Base-by-base conservation (phyloP, 2,888 invertebrate species). In the Cistogaster globosa region DNA sequence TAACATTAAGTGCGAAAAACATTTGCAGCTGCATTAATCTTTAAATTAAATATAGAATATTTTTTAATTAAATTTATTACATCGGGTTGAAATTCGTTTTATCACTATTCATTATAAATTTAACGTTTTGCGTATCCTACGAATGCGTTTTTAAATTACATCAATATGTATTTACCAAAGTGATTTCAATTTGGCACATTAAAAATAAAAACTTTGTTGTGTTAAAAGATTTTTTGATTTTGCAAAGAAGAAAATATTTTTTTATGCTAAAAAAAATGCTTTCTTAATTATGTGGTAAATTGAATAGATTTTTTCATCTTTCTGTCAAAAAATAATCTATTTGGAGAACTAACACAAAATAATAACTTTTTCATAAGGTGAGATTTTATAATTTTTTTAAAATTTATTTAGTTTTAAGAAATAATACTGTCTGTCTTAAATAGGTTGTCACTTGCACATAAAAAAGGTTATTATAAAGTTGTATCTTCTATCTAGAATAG, bases 1-100 rank as follows among this genome's bases (percentile, higher is more conserved):
- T 82, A 71, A 85, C 85, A 85, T 85, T 85, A 82, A 85, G 85
- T 82, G 82, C 82, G 85, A 85, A 79, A 85, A 78, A 82, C 71
- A 79, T 32, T 32, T 85, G 85, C 85, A 82, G 82, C 85, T 85
- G 85, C 85, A 85, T 85, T 82, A 82, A 82, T 82, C 82, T 75
- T 85, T 36, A 75, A 62, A 82, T 82, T 79, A 82, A 85, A 85
- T 82, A 79, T 85, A 85, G 85, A 85, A 82, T 82, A 74, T 68
- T 81, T 32, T 77, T 76, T 81, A 80, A 80, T 78, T 74, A 83
- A 74, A 77, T 77, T 83, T 72, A 58, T 55, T 63, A 60, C 57
- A 48, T 55, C 48, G 67, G 22, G 74, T 82, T 82, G 36, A 78
- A 16, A 79, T 76, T 76, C 36, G 12, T 45, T 57, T 32, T 67